Conservation (phyloP, 2,113 vertebrate species). For the Poeciliopsis occidentalis region DNA sequence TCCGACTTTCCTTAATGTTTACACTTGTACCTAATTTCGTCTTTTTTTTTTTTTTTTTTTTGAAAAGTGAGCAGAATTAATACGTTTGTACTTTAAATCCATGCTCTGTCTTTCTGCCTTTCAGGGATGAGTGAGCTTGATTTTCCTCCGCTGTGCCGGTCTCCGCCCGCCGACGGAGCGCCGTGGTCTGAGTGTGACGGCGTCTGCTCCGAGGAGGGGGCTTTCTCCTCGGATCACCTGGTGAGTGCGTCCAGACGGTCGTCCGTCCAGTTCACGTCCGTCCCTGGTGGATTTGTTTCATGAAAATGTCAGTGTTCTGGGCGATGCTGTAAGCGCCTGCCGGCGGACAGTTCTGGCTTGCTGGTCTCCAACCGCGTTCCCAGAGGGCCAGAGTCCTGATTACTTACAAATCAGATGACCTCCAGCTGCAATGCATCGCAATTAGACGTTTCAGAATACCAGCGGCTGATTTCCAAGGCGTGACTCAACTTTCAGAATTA, state of each 20-base stretch:
- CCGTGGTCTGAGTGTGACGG: constrained; percentile 57
- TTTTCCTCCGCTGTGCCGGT: constrained; percentile 16
- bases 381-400: too few relatives aligned
- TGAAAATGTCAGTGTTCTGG: background rate
- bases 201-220: constrained; percentile 59
- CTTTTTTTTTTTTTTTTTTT: background rate
- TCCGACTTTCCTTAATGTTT: background rate
- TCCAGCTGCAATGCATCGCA: background rate
- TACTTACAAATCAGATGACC: background rate
- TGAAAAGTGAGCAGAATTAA: background rate
- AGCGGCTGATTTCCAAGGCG: background rate
- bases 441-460: background rate
- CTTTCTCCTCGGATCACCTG: constrained; percentile 26
- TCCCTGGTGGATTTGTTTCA: background rate
- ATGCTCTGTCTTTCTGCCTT: background rate
- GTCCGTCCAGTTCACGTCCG: background rate
- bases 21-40: background rate
- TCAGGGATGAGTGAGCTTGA: constrained; percentile 47
- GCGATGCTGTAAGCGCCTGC: background rate
- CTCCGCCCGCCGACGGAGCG: constrained; percentile 54
- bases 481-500: background rate
- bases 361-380: too few relatives aligned
- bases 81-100: background rate
- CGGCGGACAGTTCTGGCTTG: background rate
- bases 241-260: constrained; percentile 36